Evolutionary conservation across 2,797 vertebrate genomes (phyloP), one percentile per base, ranked within the genome.

Genomic region (Cyclopterus lumpus): DNA sequence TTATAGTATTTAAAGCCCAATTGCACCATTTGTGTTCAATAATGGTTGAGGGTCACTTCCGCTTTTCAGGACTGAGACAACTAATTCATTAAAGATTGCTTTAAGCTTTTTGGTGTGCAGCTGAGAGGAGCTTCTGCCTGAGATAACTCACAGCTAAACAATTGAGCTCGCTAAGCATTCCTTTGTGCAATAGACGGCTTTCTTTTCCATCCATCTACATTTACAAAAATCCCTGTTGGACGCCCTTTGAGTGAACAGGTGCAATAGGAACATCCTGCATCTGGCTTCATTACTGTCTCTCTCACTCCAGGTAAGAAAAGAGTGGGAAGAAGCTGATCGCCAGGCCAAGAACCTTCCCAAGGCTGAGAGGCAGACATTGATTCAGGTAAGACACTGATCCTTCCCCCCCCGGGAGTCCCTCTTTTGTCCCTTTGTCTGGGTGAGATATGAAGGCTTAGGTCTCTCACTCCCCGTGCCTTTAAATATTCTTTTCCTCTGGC

Each of bases 331-430:
- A 80, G 98, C 97, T 0, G 98, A 99, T 71, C 95, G 93, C 68
- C 97, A 99, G 91, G 97, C 97, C 0, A 97, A 97, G 89, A 99
- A 98, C 88, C 95, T 99, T 51, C 98, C 98, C 66, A 99, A 98
- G 91, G 94, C 96, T 48, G 97, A 99, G 92, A 96, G 96, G 83
- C 98, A 99, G 93, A 98, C 96, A 34, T 93, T 99, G 73, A 97
- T 98, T 90, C 98, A 99, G 96, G 98, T 99, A 81, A 90, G 86
- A 75, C 85, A 76, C 72, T 61, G 77, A 83, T 82, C 88, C 79
- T 6, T 24, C 22, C 71, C 62, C n/a, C 26, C 26, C n/a, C 32
- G 72, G 78, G 88, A 83, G 26, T 48, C 24, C 44, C 65, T 36
- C 36, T 48, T 78, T 79, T 79, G 75, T 86, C 77, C 71, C 51